Evolutionary conservation across 1,140 invertebrate genomes (phyloP), one percentile per base, ranked within the genome.

Genomic region (Drosophila ogumai): DNA sequence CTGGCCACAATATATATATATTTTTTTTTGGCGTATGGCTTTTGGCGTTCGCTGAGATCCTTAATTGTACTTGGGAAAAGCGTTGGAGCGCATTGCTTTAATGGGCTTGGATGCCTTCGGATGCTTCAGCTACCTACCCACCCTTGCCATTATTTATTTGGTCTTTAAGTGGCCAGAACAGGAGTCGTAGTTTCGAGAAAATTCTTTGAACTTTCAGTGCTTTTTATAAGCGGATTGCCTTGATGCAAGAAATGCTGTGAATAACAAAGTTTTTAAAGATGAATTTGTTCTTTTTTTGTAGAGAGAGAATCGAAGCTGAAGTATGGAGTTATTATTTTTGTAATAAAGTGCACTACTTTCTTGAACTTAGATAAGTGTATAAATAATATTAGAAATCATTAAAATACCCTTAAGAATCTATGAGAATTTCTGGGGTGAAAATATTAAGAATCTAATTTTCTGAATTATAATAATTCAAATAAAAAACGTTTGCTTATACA

Each of bases 61-160:
- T 67, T 87, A 87, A 87, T 87, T 87, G 82, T 82, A 76, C 75
- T 72, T 60, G 52, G 60, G 38, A 9, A 56, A 43, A 59, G 82
- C 82, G 76, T 84, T 71, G 47, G 52, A 74, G 76, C 85, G 64
- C 44, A 57, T 46, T 52, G 72, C 84, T 76, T 86, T 86, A 88
- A 87, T 86, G 79, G 75, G 46, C 66, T 60, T 34, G 15, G 31
- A 8, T 50, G 43, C 52, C 47, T 34, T 56, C 28, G 28, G 50
- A 68, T 76, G 76, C 81, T 64, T 55, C 49, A 61, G 49, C 71
- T 61, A 71, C 84, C 75, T 80, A 61, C 52, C 75, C 47, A 58
- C 84, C 79, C 77, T 71, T 57, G 19, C 38, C n/a, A 32, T 86
- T 86, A 86, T 86, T 86, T 85, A 79, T 75, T 82, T 65, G 56